A percentile compares a stretch with the other conserved stretches of the same genome.
These are phyloP conservation scores for Rhingia campestris DNA, from an alignment of 2,888 invertebrate genomes.

Conservation along the genomic window DNA sequence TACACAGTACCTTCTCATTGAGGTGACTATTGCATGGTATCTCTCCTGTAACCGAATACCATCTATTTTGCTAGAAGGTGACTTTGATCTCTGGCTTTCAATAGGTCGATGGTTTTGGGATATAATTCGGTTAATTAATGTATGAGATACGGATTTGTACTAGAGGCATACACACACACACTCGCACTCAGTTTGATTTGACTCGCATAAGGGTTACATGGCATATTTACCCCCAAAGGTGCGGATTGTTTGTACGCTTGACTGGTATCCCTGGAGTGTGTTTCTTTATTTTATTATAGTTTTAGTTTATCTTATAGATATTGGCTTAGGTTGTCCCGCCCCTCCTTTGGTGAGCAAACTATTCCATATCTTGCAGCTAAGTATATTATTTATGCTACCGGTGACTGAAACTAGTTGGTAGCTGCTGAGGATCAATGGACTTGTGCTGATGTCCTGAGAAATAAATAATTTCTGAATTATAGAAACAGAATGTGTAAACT, in stretches of 20 bases:
- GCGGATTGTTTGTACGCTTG: slow-evolving; percentile 28
- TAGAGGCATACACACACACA: slow-evolving; percentile 1
- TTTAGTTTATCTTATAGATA: slow-evolving; percentile 18
- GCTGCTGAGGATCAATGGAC: neutral
- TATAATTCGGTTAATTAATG: slow-evolving; percentile 51
- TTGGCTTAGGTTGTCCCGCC: slow-evolving; percentile 4
- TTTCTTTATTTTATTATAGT: slow-evolving; percentile 18
- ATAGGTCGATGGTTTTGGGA: slow-evolving; percentile 17
- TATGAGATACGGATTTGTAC: slow-evolving; percentile 29
- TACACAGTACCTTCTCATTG: neutral
- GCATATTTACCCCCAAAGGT: slow-evolving; percentile 15
- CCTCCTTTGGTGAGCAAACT: slow-evolving; percentile 20
- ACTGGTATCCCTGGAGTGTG: slow-evolving; percentile 17
- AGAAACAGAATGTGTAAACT: neutral
- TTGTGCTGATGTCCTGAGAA: neutral
- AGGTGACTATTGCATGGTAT: neutral
- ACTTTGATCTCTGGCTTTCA: slow-evolving; percentile 36
- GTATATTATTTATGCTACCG: neutral
- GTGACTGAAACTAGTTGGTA: neutral
- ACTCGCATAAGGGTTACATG: slow-evolving; percentile 10
- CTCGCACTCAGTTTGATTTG: neutral
- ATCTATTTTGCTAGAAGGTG: slow-evolving; percentile 23
- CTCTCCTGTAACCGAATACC: neutral
- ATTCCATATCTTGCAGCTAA: slow-evolving; percentile 15
- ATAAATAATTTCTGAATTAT: slow-evolving; percentile 26